Conservation (phyloP, 2,888 invertebrate species). For the Epsilonema sp. region DNA sequence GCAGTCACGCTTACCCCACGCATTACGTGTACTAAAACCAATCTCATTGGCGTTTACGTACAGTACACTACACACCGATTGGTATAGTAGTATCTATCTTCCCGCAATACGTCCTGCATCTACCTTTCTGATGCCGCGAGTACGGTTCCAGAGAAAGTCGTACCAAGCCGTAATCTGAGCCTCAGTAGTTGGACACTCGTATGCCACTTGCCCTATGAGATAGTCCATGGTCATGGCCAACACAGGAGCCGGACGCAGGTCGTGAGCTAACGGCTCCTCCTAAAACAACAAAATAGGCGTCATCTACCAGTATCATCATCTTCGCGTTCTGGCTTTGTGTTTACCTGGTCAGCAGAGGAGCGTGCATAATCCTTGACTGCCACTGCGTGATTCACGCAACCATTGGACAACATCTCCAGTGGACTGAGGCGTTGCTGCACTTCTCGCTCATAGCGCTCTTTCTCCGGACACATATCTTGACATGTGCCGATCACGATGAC, state of each 20-base stretch:
- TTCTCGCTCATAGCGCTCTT: constrained; percentile 50
- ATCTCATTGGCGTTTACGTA: too few species aligned
- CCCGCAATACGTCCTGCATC: too few species aligned
- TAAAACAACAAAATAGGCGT: constrained; percentile 8
- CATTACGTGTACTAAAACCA: too few species aligned
- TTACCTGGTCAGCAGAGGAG: constrained; percentile 77
- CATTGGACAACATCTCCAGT: constrained; percentile 24
- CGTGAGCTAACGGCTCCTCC: constrained; percentile 77
- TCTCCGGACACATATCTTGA: constrained; percentile 93
- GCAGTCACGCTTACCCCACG: too few species aligned
- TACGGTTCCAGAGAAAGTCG: constrained; percentile 90
- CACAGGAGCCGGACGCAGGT: constrained; percentile 59
- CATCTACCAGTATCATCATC: background rate
- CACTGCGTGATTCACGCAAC: constrained; percentile 44
- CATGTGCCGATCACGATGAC: constrained; percentile 47
- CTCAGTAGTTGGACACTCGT: constrained; percentile 36
- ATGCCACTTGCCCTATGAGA: constrained; percentile 52
- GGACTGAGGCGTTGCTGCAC: constrained; percentile 29
- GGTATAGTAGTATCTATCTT: too few species aligned
- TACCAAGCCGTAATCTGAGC: constrained; percentile 53
- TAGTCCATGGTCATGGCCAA: constrained; percentile 73
- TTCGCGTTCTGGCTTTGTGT: background rate
- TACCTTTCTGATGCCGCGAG: constrained; percentile 69
- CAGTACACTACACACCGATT: too few species aligned
- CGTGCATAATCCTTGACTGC: constrained; percentile 88